These are phyloP conservation scores for Odontamblyopus rebecca DNA, from an alignment of 2,797 vertebrate species.

Conservation along the genomic window DNA sequence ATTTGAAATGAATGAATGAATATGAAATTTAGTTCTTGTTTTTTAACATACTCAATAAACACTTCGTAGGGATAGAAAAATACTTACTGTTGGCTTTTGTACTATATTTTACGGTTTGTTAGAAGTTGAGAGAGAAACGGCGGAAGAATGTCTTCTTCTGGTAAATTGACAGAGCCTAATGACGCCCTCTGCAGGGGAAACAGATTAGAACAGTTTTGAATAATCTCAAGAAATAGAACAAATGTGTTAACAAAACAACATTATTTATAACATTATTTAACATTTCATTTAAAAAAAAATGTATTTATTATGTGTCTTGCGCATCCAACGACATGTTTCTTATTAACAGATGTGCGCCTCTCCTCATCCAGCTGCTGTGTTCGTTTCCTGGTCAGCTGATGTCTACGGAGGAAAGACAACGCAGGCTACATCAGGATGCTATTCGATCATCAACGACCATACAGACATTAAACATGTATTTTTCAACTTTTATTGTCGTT, in stretches of 20 bases:
- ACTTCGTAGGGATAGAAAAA: not conserved
- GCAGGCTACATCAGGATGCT: conserved; percentile 38
- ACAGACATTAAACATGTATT: conserved; percentile 34
- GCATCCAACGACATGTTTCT: not conserved
- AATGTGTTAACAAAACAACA: not conserved
- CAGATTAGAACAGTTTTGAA: not conserved
- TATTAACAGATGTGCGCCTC: conserved; percentile 4
- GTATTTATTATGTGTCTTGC: not conserved
- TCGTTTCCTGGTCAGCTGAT: conserved; percentile 68
- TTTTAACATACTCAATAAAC: not conserved
- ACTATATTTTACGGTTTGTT: not conserved
- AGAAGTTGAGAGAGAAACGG: not conserved
- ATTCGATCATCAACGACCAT: conserved; percentile 18
- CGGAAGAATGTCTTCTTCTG: conserved; percentile 22
- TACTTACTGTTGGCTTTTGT: conserved; percentile 1
- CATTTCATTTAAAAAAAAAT: not conserved
- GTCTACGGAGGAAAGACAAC: conserved; percentile 19
- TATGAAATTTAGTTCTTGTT: not conserved
- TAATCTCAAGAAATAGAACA: no score
- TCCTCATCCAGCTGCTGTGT: conserved; percentile 49
- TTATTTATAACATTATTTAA: not conserved
- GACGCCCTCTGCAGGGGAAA: not conserved
- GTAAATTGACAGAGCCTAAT: not conserved
- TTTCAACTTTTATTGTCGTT: not conserved
- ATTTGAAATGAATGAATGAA: not conserved